phyloP scores from a whole-genome alignment of 2,113 vertebrate species.

The Pelodiscus sinensis region DNA sequence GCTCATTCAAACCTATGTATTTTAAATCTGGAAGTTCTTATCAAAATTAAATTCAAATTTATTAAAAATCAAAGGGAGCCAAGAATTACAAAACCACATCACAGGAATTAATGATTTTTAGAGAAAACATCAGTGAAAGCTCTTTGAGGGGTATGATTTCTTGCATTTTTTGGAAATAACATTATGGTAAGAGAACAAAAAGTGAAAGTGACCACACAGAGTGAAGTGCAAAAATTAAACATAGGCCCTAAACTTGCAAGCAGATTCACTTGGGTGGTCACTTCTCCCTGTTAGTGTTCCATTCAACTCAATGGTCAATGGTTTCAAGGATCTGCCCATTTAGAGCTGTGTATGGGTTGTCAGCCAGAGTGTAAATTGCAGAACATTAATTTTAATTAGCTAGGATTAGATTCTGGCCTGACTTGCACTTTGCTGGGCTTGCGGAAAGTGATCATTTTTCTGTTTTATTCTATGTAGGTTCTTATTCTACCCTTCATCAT shows the following conservation, averaged over 20 bases:
- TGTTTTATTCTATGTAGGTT: not conserved
- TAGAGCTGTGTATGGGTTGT: not conserved
- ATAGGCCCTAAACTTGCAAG: not conserved
- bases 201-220: not conserved
- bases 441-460: not conserved
- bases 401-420: not conserved
- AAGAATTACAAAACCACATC: not conserved
- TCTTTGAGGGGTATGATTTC: not conserved
- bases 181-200: not conserved
- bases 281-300: not conserved
- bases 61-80: not conserved
- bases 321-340: not conserved
- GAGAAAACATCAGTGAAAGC: not conserved
- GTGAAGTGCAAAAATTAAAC: not conserved
- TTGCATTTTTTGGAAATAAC: not conserved
- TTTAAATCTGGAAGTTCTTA: slow-evolving; percentile 35
- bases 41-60: slow-evolving; percentile 40
- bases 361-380: not conserved
- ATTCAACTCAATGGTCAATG: not conserved
- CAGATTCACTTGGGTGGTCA: not conserved
- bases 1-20: not conserved
- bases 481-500: not conserved
- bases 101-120: not conserved
- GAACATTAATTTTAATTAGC: not conserved
- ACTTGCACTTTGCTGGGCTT: not conserved